Evolutionary conservation across 2,888 invertebrate genomes (phyloP).

Genomic region (Lottia scabra): DNA sequence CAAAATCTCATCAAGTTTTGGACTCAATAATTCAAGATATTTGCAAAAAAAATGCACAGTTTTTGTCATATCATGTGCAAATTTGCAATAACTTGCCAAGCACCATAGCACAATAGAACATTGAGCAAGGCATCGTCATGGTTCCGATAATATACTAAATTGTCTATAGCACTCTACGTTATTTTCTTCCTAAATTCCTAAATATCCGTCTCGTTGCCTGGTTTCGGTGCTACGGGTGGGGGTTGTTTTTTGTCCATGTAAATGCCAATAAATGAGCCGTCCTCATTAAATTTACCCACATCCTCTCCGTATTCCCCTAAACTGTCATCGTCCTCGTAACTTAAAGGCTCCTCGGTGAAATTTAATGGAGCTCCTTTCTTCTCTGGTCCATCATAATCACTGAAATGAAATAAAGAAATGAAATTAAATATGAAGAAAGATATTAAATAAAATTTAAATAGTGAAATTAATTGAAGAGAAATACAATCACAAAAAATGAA

Average conservation of each 20-base stretch:
- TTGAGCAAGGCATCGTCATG: slow-evolving; percentile 4
- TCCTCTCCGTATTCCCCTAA: background rate
- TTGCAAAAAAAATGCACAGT: too few species aligned
- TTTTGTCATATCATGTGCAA: too few species aligned
- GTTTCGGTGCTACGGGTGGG: background rate
- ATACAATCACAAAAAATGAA: background rate
- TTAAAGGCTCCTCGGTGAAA: background rate
- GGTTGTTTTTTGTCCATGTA: slow-evolving; percentile 1
- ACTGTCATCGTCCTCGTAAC: background rate
- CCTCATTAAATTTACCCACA: background rate
- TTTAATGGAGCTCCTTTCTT: slow-evolving; percentile 3
- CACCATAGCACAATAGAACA: background rate
- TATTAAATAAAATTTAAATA: too few species aligned
- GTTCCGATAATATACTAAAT: background rate
- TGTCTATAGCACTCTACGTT: background rate
- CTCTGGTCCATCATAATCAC: background rate
- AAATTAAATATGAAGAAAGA: background rate
- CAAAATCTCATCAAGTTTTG: too few species aligned
- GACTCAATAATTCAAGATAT: too few species aligned
- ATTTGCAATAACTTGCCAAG: too few species aligned
- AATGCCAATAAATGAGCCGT: background rate
- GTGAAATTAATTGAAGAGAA: background rate
- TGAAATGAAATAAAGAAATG: background rate
- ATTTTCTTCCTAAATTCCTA: too few species aligned
- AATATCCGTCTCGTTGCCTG: background rate